Percentiles rank a stretch among this genome's conserved stretches.
These are phyloP conservation scores for Lobophora halterata DNA, from an alignment of 2,888 invertebrate species.

Conservation along the genomic window DNA sequence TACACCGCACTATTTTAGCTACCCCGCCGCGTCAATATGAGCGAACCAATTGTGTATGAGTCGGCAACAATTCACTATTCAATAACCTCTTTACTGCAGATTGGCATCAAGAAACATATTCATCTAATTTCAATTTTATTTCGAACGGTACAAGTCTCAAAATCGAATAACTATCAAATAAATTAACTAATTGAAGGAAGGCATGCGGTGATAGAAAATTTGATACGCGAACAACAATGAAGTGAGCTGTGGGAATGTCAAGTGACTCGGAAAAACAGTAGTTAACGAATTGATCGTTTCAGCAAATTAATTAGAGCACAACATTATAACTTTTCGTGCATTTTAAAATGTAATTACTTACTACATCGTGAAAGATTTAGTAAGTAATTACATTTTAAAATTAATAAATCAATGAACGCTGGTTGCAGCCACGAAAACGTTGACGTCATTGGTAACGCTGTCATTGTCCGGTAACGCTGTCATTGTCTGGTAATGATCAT, in stretches of 20 bases:
- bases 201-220: constrained; percentile 44
- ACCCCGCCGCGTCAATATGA: constrained; percentile 72
- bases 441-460: no score
- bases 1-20: constrained; percentile 50
- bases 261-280: constrained; percentile 35
- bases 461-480: no score
- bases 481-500: no score
- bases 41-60: constrained; percentile 70
- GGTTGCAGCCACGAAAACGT: no score
- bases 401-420: no score
- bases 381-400: no score
- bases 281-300: constrained; percentile 18
- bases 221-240: constrained; percentile 41
- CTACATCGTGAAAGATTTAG: no score
- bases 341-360: no score
- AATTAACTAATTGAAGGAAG: constrained; percentile 36
- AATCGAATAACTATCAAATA: constrained; percentile 17
- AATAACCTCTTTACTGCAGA: constrained; percentile 67
- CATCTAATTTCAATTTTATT: constrained; percentile 13
- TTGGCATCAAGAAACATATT: constrained; percentile 50
- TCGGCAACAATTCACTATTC: constrained; percentile 69
- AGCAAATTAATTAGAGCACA: constrained; percentile 11
- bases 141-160: constrained; percentile 1
- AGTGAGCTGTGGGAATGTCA: constrained; percentile 36
- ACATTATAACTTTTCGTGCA: no score